Base-by-base conservation (phyloP, 2,113 vertebrate species). In the Vulpes ferrilata region DNA sequence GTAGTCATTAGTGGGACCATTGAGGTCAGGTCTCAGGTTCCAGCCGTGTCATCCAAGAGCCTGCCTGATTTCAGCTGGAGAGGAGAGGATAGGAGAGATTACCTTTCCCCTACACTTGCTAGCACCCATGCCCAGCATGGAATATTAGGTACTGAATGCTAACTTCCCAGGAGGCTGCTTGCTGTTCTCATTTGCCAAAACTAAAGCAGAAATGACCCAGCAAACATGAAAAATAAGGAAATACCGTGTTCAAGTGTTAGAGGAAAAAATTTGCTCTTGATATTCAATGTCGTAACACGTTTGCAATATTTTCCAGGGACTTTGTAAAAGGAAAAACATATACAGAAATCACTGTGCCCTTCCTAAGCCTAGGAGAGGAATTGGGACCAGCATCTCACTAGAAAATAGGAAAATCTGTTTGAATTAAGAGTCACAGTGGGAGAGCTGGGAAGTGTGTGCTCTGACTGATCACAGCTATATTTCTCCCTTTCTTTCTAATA, bases 11-110 rank as follows among this genome's bases (percentile, higher is more conserved):
- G 87, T 35, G 87, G 79, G 67, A 79, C 73, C 94, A 53, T 17
- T 15, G 83, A 95, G 59, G 88, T 95, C 81, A 85, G 81, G 84
- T 57, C 55, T 82, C 71, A 79, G 71, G 64, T 74, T 90, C 87
- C 10, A 13, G 43, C 81, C 81, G 1, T 0, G 5, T 51, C 59
- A 11, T 51, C n/a, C n/a, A 35, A 88, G 53, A 90, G 80, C 38
- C 23, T 43, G 20, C 3, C 2, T 32, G 81, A 79, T 90, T 38
- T 55, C 32, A 93, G 43, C 35, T 32, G 59, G 30, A n/a, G 82
- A 69, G 35, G 32, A n/a, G 17, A n/a, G 57, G 35, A 84, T 17
- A 8, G 15, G 48, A 27, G 20, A 67, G 73, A 65, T 6, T 1
- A 11, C 35, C n/a, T 59, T 38, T 51, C 32, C 55, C 17, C 3